Conservation (phyloP, 2,113 vertebrate genomes). For the Siphamia tubifer region DNA sequence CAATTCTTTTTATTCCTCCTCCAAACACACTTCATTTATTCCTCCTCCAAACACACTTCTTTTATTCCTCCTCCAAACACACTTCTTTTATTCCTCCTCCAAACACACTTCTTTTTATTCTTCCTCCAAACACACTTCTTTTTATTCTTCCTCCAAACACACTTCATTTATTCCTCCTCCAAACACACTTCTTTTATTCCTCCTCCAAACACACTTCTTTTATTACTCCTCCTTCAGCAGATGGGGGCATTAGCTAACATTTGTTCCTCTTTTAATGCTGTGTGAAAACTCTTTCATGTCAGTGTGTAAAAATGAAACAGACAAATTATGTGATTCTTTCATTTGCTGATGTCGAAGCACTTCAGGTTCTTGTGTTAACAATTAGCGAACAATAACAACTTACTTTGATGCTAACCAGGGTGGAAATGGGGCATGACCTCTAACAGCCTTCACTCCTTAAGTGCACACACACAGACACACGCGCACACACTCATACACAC, state of each 20-base stretch:
- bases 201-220: too few relatives aligned
- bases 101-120: too few relatives aligned
- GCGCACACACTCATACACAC: neutral
- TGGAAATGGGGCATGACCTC: slow-evolving; percentile 56
- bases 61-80: too few relatives aligned
- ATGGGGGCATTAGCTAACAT: neutral
- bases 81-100: too few relatives aligned
- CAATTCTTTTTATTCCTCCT: too few relatives aligned
- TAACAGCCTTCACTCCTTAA: slow-evolving; percentile 15
- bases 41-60: too few relatives aligned
- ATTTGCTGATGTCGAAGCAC: slow-evolving; percentile 33
- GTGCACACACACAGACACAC: neutral
- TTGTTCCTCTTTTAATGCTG: neutral
- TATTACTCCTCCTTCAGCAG: too few relatives aligned
- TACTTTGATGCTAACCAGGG: slow-evolving; percentile 63
- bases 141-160: too few relatives aligned
- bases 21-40: too few relatives aligned
- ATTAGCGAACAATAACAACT: slow-evolving; percentile 72
- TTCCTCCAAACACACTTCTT: too few relatives aligned
- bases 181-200: too few relatives aligned
- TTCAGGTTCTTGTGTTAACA: slow-evolving; percentile 67
- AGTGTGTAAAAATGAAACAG: slow-evolving; percentile 6
- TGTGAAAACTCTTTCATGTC: slow-evolving; percentile 7
- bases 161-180: too few relatives aligned
- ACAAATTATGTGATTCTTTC: slow-evolving; percentile 52